Evolutionary conservation across 2,797 vertebrate species (phyloP), one percentile per base, ranked within the genome.

Genomic region (Serranus cabrilla): DNA sequence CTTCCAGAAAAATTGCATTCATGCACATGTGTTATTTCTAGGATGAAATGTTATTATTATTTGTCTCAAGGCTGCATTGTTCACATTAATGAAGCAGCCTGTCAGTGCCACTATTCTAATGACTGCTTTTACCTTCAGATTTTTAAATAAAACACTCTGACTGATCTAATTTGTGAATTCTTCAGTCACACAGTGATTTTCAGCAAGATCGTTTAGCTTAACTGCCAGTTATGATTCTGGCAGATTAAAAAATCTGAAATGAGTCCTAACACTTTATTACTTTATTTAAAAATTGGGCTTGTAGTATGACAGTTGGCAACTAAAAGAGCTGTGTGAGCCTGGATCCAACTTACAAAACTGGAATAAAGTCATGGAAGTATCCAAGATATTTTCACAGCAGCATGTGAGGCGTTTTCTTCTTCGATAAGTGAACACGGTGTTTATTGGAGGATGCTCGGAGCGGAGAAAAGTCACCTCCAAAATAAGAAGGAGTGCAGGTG

Each of bases 391-490:
- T 27, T 6, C 18, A 18, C 56, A 65, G 21, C 5, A 12, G 59
- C 18, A 56, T 21, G 2, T 76, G 2, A 52, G 45, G 11, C 16
- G 27, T 65, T 67, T 51, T 21, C 12, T 23, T 11, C 20, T 10
- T n/a, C 40, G 13, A 20, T 37, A 39, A 65, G 20, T 54, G 21
- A 55, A n/a, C 59, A 0, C 13, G 23, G 18, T 47, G 46, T 62
- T 54, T 60, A 60, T 7, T 17, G 62, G 25, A 49, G 23, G 13
- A 56, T 18, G 45, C 60, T 81, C 4, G 4, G 58, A 66, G 46
- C 43, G 52, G 6, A 40, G 60, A 50, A 42, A 63, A 67, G 62
- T 78, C 71, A 51, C 63, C 56, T 72, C 46, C 25, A 62, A 71
- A 59, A 43, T 40, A 63, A 74, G 61, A 62, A 11, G 14, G 31